phyloP scores from a whole-genome alignment of 1,140 invertebrate species.

The Zaprionus nigranus region DNA sequence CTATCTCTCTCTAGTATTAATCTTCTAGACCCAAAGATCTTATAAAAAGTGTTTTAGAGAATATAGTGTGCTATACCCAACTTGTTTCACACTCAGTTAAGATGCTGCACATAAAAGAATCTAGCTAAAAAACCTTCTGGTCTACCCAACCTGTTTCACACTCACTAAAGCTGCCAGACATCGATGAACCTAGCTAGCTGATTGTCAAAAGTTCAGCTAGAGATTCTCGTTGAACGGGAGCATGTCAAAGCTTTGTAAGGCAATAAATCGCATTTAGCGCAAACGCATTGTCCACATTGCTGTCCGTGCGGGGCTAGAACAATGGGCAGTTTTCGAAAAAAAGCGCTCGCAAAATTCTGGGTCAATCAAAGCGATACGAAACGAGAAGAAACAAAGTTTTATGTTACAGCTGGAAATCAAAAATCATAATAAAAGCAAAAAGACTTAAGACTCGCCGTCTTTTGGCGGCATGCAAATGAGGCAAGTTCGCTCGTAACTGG shows the following conservation, averaged over 20 bases:
- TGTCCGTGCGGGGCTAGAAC: constrained; percentile 24
- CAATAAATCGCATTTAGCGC: constrained; percentile 65
- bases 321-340: constrained; percentile 32
- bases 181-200: neutral
- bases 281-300: constrained; percentile 40
- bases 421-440: constrained; percentile 62
- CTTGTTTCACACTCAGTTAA: neutral
- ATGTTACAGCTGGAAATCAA: constrained; percentile 47
- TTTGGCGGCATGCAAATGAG: constrained; percentile 66
- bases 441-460: constrained; percentile 27
- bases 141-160: neutral
- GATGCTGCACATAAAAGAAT: neutral
- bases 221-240: constrained; percentile 52
- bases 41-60: too few relatives aligned
- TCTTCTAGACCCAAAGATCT: too few relatives aligned
- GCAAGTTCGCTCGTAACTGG: constrained; percentile 52
- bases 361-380: constrained; percentile 44
- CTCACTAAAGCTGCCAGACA: neutral
- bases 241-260: constrained; percentile 45
- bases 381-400: constrained; percentile 33
- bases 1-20: too few relatives aligned
- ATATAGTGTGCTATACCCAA: too few relatives aligned
- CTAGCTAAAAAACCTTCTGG: neutral
- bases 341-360: constrained; percentile 37
- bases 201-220: neutral